phyloP scores from a whole-genome alignment of 2,888 invertebrate species.

The Drosophila recens region DNA sequence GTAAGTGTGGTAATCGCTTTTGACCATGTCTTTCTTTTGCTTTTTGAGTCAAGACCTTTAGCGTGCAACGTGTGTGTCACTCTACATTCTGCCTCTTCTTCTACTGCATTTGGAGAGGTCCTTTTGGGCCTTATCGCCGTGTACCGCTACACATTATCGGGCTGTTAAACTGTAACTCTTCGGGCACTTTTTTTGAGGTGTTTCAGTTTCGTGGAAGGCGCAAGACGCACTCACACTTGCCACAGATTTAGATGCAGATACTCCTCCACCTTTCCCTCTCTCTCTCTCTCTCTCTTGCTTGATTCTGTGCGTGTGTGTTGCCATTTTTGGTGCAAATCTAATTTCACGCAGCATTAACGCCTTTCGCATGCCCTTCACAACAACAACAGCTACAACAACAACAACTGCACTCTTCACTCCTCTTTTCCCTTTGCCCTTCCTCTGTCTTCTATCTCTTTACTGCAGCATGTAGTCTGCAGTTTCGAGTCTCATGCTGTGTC shows the following conservation, averaged over 20 bases:
- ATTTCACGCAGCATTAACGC: conserved; percentile 85
- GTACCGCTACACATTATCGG: conserved; percentile 70
- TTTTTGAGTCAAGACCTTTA: conserved; percentile 20
- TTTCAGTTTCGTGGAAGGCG: conserved; percentile 69
- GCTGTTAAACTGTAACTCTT: conserved; percentile 81
- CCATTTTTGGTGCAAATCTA: conserved; percentile 83
- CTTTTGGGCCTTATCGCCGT: conserved; percentile 55
- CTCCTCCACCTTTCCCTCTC: conserved; percentile 16
- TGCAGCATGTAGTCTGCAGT: background rate
- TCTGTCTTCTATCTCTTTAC: background rate
- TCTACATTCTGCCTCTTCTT: conserved; percentile 16
- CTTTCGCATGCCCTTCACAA: conserved; percentile 73
- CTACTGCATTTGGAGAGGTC: conserved; percentile 4
- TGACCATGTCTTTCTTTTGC: conserved; percentile 66
- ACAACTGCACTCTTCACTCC: background rate
- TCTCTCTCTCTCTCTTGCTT: background rate
- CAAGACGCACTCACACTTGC: conserved; percentile 45
- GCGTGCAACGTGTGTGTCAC: conserved; percentile 76
- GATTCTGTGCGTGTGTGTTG: conserved; percentile 31
- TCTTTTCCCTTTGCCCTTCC: background rate
- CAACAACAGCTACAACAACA: background rate
- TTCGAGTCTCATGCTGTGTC: conserved; percentile 44
- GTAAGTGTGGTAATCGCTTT: conserved; percentile 80
- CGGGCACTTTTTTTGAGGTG: background rate
- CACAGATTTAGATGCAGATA: conserved; percentile 39